These are phyloP conservation scores for Cactoblastis cactorum DNA, from an alignment of 2,888 invertebrate species.

Conservation along the genomic window DNA sequence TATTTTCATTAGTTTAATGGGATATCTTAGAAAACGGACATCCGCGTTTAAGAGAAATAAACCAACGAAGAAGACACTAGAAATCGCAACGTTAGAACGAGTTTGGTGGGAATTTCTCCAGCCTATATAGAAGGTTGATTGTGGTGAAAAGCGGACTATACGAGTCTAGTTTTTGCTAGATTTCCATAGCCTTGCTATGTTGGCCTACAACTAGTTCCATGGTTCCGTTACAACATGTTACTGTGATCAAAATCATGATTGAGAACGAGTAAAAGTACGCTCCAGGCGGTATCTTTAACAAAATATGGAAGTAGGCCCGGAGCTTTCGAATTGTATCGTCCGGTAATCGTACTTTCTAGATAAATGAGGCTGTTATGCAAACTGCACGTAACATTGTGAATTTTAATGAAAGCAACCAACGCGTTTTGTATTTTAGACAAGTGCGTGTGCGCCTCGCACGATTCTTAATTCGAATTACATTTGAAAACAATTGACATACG, in stretches of 20 bases:
- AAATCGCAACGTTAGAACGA: constrained; percentile 50
- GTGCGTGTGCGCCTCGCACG: constrained; percentile 19
- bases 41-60: constrained; percentile 37
- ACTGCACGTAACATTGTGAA: constrained; percentile 68
- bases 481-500: constrained; percentile 33
- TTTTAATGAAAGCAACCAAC: constrained; percentile 64
- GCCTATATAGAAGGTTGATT: constrained; percentile 67
- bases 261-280: constrained; percentile 65
- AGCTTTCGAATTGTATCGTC: constrained; percentile 67
- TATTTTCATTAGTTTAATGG: constrained; percentile 11
- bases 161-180: constrained; percentile 69
- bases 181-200: constrained; percentile 55
- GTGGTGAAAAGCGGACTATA: constrained; percentile 65
- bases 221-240: constrained; percentile 49
- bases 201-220: constrained; percentile 59
- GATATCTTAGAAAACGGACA: constrained; percentile 33
- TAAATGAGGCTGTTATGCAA: constrained; percentile 68
- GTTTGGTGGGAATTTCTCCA: constrained; percentile 64
- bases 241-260: constrained; percentile 53
- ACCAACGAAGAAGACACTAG: constrained; percentile 51
- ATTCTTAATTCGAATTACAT: constrained; percentile 55
- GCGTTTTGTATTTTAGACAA: constrained; percentile 38
- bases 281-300: constrained; percentile 61
- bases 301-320: constrained; percentile 66
- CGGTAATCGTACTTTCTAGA: constrained; percentile 70